Evolutionary conservation across 2,113 vertebrate species (phyloP), one percentile per base, ranked within the genome.

Genomic region (Erythrocebus patas): DNA sequence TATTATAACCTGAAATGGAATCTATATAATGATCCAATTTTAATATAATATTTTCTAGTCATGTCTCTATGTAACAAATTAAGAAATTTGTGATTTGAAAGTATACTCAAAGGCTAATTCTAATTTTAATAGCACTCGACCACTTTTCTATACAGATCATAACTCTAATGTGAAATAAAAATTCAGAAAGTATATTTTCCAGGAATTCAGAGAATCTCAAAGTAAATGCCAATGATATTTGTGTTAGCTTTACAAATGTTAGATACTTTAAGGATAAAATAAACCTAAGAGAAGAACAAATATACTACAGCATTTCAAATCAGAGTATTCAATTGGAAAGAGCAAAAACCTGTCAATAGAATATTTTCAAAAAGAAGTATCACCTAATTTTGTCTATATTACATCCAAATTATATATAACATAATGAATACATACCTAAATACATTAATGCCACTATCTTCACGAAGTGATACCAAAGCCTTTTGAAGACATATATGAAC

Each of bases 201-300:
- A 78, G 78, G 66, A 95, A 82, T 96, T 93, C 64, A 66, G 30
- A 72, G 38, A 95, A 94, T 95, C 90, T 81, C 83, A 89, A 89
- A 96, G 87, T 78, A 97, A 97, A 97, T 89, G 57, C 23, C 78
- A 91, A 59, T 91, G 66, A 59, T 86, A 97, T 93, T 97, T 93
- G 91, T 70, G 45, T 84, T 78, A 72, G 72, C 64, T 78, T 95
- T 91, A 89, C 64, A 97, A 95, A 81, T 82, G 38, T 91, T 85
- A 97, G 83, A 91, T 82, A 95, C 66, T 78, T 91, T 85, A 89
- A 38, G 27, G 38, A 82, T 66, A 85, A 97, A 95, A 55, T 91
- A 95, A 95, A 82, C n/a, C 57, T 95, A 89, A 91, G 81, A 93
- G 17, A 90, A 90, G 75, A 88, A 76, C 35, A 96, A 97, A 97